Evolutionary conservation across 2,113 vertebrate genomes (phyloP), one percentile per base, ranked within the genome.

Genomic region (Nothoprocta perdicaria): DNA sequence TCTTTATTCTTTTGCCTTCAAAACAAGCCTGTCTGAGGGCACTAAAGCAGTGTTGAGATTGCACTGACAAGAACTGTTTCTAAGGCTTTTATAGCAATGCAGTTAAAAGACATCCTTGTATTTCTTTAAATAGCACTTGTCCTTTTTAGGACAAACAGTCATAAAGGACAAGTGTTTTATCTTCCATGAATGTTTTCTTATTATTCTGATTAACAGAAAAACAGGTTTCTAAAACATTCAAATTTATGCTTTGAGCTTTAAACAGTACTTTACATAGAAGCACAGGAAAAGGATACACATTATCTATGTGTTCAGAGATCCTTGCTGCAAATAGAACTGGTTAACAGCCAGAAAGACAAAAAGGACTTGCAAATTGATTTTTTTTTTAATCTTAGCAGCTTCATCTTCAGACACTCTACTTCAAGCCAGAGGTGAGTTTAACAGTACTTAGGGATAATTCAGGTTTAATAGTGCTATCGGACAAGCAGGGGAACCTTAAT

Each of bases 131-230:
- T 27, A 38, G n/a, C n/a, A n/a, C n/a, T n/a, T n/a, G n/a, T 21
- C 53, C 17, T 40, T 46, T 86, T 38, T 13, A 19, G 8, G 26
- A 10, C 16, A 62, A 12, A 45, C 21, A 13, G 4, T 45, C 31
- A 45, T 27, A 33, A 0, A 35, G 5, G 6, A 7, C 7, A 62
- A 62, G 9, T 0, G 2, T 38, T 31, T 26, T 45, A 2, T 40
- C 10, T 40, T 38, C 40, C 40, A 63, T 17, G 45, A 65, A 40
- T 8, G 31, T 13, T 12, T 69, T 62, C 29, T 27, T 60, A 69
- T 10, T 43, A 43, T 31, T 35, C 58, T 27, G 17, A 66, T 58
- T 40, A 68, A 23, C 33, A 50, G 52, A 14, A 60, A 29, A 9
- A 4, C 13, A 15, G 24, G 4, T 61, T 53, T 31, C 43, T 7